Evolutionary conservation across 2,113 vertebrate genomes (phyloP).

Genomic region (Phalacrocorax pelagicus): DNA sequence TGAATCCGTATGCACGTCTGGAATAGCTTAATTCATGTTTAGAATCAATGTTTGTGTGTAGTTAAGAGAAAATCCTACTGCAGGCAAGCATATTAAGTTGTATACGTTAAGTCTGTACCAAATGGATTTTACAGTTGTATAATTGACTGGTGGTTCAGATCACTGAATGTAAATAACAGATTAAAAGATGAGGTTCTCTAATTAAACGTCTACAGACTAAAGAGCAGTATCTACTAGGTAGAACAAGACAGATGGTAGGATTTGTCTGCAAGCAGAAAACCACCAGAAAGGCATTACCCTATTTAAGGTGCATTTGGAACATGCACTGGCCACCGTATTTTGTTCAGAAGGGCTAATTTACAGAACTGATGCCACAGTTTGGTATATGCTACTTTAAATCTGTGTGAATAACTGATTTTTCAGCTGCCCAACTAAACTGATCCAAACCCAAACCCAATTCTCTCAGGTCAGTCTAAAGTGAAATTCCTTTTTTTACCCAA

Average conservation of each 20-base stretch:
- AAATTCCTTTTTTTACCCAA: background rate
- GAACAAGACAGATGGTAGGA: background rate
- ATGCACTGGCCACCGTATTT: background rate
- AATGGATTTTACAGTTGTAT: background rate
- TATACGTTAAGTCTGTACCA: background rate
- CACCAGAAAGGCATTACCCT: background rate
- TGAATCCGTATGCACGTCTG: background rate
- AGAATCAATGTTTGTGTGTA: accelerated
- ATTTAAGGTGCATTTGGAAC: background rate
- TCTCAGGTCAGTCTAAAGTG: background rate
- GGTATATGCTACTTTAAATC: accelerated
- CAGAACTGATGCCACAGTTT: background rate
- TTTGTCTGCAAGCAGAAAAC: background rate
- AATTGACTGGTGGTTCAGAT: background rate
- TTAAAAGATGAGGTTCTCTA: background rate
- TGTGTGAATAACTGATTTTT: background rate
- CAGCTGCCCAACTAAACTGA: background rate
- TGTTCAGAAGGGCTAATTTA: no score
- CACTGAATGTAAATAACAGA: background rate
- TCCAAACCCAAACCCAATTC: background rate
- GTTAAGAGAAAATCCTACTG: background rate
- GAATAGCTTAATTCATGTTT: background rate
- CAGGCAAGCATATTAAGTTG: background rate
- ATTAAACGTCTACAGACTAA: background rate
- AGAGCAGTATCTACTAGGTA: background rate